Percentiles rank a stretch among this genome's conserved stretches.
These are phyloP conservation scores for Herpailurus yagouaroundi DNA, from an alignment of 2,113 vertebrate species.

Conservation along the genomic window DNA sequence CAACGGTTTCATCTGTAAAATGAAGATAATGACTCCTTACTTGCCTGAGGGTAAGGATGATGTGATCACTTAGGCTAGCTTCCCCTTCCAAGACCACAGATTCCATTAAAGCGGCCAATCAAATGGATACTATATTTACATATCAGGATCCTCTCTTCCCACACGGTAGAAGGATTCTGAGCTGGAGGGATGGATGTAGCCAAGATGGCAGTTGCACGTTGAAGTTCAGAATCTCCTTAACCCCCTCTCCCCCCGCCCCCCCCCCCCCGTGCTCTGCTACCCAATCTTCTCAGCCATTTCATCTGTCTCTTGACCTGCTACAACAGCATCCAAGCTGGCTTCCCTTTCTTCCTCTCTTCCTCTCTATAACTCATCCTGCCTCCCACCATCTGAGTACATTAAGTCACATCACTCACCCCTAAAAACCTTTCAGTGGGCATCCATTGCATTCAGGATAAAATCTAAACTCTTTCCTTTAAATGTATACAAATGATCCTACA, in stretches of 20 bases:
- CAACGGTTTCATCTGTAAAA: background rate
- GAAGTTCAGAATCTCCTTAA: background rate
- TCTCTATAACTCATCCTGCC: background rate
- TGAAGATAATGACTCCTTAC: background rate
- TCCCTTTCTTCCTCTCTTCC: background rate
- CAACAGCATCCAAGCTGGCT: background rate
- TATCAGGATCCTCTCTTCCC: background rate
- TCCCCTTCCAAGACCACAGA: background rate
- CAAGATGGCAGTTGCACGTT: background rate
- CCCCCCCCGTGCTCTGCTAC: fast-evolving
- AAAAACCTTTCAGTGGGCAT: background rate
- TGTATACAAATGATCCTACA: background rate
- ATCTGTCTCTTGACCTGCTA: background rate
- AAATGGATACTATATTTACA: background rate
- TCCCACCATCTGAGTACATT: background rate
- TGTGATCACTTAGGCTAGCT: background rate
- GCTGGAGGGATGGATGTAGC: background rate
- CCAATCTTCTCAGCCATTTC: fast-evolving
- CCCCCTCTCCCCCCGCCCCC: fast-evolving
- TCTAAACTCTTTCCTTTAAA: background rate
- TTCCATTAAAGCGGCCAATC: background rate
- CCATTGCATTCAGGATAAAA: background rate
- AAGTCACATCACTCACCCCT: background rate
- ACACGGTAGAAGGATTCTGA: background rate
- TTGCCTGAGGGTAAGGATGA: background rate